phyloP scores from a whole-genome alignment of 2,113 vertebrate genomes.

The Macquaria australasica region DNA sequence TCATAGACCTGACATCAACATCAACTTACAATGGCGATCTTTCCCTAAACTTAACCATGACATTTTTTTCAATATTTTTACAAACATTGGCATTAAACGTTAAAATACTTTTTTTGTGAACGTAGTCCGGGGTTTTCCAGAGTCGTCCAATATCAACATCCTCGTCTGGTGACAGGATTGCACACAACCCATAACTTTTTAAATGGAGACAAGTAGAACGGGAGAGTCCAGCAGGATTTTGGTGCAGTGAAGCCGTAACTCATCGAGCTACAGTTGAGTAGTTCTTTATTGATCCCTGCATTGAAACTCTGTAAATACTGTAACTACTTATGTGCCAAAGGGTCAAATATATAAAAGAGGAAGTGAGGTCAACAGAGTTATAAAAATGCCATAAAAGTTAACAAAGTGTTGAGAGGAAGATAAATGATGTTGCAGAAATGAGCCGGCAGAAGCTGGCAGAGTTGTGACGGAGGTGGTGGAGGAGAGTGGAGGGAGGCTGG shows the following conservation, averaged over 20 bases:
- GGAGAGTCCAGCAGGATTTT: not conserved
- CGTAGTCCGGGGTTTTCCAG: too few relatives aligned
- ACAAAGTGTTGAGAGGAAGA: not conserved
- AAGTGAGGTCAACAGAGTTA: not conserved
- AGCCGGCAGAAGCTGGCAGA: not conserved
- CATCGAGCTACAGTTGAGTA: not conserved
- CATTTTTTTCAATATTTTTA: too few relatives aligned
- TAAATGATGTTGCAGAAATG: not conserved
- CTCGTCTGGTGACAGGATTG: too few relatives aligned
- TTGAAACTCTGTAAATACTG: too few relatives aligned
- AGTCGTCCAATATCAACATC: too few relatives aligned
- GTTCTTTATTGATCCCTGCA: not conserved
- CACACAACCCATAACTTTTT: too few relatives aligned
- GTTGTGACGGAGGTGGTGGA: not conserved
- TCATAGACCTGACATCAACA: too few relatives aligned
- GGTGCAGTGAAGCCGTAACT: constrained; percentile 27
- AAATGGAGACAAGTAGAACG: not conserved
- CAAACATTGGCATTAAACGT: too few relatives aligned
- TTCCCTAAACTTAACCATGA: too few relatives aligned
- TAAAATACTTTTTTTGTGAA: too few relatives aligned
- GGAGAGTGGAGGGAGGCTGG: not conserved
- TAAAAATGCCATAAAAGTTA: not conserved
- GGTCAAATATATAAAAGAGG: not conserved
- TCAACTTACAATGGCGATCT: too few relatives aligned
- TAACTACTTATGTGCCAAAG: not conserved